Percentiles rank a stretch among this genome's conserved stretches.
These are phyloP conservation scores for Melanotaenia pygmaea DNA, from an alignment of 2,797 vertebrate species.

Conservation along the genomic window DNA sequence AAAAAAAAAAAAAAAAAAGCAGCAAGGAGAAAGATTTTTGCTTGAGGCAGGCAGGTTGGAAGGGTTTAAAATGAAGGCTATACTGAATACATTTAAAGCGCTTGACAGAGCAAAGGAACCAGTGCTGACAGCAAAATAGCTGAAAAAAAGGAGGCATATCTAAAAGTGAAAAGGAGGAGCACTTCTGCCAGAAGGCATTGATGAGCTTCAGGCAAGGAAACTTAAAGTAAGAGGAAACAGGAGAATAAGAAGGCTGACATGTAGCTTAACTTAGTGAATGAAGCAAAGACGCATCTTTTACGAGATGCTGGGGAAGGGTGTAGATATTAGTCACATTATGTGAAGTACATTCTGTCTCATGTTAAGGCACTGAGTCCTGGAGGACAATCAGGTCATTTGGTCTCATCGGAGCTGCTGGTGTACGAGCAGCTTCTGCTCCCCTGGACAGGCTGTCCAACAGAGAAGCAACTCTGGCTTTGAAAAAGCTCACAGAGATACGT, in stretches of 20 bases:
- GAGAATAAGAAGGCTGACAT: constrained; percentile 27
- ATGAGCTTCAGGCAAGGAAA: constrained; percentile 33
- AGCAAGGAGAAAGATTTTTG: constrained; percentile 1
- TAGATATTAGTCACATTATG: constrained; percentile 9
- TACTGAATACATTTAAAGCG: constrained; percentile 32
- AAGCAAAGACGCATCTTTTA: not conserved
- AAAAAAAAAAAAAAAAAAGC: constrained; percentile 9
- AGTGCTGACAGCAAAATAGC: constrained; percentile 24
- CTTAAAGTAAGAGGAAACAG: constrained; percentile 16
- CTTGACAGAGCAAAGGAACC: constrained; percentile 22
- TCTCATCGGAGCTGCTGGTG: constrained; percentile 11
- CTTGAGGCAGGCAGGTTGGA: constrained; percentile 13
- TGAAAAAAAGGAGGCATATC: constrained; percentile 20
- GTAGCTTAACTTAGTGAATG: not conserved
- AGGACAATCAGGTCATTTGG: constrained; percentile 1
- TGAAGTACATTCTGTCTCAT: constrained; percentile 4
- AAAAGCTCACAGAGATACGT: constrained; percentile 20
- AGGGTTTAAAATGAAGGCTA: constrained; percentile 18
- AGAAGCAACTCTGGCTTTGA: constrained; percentile 7
- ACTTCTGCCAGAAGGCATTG: constrained; percentile 16
- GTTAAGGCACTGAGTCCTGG: not conserved
- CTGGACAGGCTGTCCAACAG: constrained; percentile 10
- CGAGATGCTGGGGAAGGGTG: not conserved
- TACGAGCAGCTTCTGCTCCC: not conserved
- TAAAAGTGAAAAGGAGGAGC: constrained; percentile 28